phyloP scores from a whole-genome alignment of 2,113 vertebrate genomes.

The Anguilla rostrata region DNA sequence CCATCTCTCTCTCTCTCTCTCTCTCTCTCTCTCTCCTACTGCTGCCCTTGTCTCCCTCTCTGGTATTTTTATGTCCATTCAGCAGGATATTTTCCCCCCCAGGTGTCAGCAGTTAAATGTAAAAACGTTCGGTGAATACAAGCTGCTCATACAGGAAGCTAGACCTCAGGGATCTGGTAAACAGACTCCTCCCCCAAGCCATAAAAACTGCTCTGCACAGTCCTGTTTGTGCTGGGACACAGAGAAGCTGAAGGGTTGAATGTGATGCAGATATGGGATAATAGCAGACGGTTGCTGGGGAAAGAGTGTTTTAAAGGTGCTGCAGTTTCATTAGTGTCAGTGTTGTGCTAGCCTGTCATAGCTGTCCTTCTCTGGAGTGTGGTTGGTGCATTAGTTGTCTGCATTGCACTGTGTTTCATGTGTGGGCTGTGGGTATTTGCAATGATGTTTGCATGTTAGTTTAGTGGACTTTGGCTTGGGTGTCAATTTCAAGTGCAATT shows the following conservation, averaged over 20 bases:
- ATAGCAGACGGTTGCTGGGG: background rate
- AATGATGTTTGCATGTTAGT: background rate
- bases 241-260: background rate
- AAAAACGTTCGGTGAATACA: background rate
- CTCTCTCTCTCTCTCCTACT: background rate
- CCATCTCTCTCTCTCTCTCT: background rate
- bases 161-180: background rate
- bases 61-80: background rate
- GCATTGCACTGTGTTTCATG: too few relatives aligned
- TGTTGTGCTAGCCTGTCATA: background rate
- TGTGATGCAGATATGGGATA: background rate
- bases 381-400: background rate
- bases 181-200: background rate
- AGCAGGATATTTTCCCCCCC: background rate
- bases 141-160: background rate
- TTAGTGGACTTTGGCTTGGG: too few relatives aligned
- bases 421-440: too few relatives aligned
- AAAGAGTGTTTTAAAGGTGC: background rate
- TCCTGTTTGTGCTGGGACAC: background rate
- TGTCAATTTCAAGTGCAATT: too few relatives aligned
- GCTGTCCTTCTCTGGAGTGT: background rate
- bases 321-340: background rate
- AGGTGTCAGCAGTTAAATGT: background rate
- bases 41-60: background rate
- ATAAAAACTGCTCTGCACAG: background rate